phyloP scores from a whole-genome alignment of 2,888 invertebrate genomes.

The Spodoptera littoralis region DNA sequence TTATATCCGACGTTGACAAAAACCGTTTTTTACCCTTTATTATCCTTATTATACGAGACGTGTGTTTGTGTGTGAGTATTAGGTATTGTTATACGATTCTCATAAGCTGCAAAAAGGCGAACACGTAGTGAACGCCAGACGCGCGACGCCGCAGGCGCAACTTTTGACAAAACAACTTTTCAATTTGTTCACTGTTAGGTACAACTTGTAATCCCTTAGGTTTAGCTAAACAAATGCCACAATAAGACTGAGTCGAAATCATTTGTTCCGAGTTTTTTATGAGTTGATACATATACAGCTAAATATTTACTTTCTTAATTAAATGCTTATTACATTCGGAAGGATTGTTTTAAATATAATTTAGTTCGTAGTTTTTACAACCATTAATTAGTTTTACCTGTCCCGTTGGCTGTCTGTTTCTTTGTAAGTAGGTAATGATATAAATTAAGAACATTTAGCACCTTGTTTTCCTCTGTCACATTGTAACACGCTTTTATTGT shows the following conservation, averaged over 20 bases:
- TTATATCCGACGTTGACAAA: constrained; percentile 34
- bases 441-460: too few relatives aligned
- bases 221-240: constrained; percentile 64
- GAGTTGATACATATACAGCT: background rate
- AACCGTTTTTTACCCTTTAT: constrained; percentile 43
- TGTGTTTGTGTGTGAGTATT: constrained; percentile 63
- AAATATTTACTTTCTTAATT: background rate
- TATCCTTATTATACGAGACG: constrained; percentile 38
- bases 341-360: too few relatives aligned
- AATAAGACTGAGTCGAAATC: constrained; percentile 67
- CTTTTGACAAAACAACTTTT: constrained; percentile 74
- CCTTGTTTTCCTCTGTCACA: too few relatives aligned
- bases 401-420: too few relatives aligned
- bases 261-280: constrained; percentile 19
- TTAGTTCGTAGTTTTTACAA: too few relatives aligned
- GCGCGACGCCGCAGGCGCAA: constrained; percentile 80
- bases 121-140: constrained; percentile 74
- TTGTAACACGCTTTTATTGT: too few relatives aligned
- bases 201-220: constrained; percentile 71
- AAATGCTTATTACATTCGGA: too few relatives aligned
- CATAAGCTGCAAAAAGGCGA: constrained; percentile 82
- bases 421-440: too few relatives aligned
- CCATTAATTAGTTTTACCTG: too few relatives aligned
- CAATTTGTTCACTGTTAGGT: constrained; percentile 84
- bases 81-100: constrained; percentile 69